Evolutionary conservation across 2,888 invertebrate genomes (phyloP), one percentile per base, ranked within the genome.

Genomic region (Andrena bicolor): DNA sequence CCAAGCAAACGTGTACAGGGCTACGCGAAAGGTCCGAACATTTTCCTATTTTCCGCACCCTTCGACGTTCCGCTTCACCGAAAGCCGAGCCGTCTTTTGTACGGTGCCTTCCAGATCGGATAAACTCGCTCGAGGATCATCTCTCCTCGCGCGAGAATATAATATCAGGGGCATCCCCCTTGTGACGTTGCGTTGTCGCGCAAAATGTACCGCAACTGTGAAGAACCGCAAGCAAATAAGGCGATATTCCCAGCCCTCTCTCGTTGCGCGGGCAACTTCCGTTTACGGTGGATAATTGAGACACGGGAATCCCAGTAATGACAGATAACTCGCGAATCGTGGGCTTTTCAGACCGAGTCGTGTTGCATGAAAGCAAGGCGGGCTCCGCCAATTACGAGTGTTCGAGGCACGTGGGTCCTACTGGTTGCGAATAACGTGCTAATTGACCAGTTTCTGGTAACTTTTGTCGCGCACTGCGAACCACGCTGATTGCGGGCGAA

Each of bases 11-110:
- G 7, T 56, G 83, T 71, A 56, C 35, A 74, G 63, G 76, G 68
- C n/a, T 65, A 41, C 73, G 10, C 69, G 84, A 58, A 64, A 76
- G 84, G 76, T 63, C 66, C 76, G 66, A 76, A 66, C 76, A 30
- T 77, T 85, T 68, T 72, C 58, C 77, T 77, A 78, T 80, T 80
- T 83, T 83, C 83, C 49, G 48, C 83, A 74, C 70, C 74, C 83
- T 58, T 69, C 71, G 26, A n/a, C 30, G 30, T 76, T 73, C 65
- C 80, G 72, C 35, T 48, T 30, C 64, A 51, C 32, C 76, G 69
- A 77, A 76, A 85, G 51, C 30, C 73, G 64, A 63, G 65, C 26
- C 26, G 2, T 68, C 88, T 88, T 83, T 80, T 77, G 68, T 73
- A 20, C 64, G 66, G 32, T 49, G 65, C 69, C 63, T 48, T 48